These are phyloP conservation scores for Oscheius myriophilus DNA, from an alignment of 2,888 invertebrate species.

Conservation along the genomic window DNA sequence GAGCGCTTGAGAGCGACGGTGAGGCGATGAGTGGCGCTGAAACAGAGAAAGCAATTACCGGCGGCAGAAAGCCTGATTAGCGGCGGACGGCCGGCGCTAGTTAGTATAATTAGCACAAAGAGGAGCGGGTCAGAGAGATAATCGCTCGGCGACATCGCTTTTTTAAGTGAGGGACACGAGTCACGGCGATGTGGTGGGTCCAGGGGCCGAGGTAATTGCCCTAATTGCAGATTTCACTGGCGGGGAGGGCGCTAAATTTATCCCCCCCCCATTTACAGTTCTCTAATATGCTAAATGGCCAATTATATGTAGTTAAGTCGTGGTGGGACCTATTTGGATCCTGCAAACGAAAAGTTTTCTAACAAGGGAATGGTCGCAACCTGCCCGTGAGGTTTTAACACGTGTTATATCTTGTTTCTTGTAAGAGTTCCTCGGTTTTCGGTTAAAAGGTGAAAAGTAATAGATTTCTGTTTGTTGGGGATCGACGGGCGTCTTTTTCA, in stretches of 20 bases:
- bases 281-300: too few species aligned
- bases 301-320: too few species aligned
- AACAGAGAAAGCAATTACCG: constrained; percentile 30
- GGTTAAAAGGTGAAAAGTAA: too few species aligned
- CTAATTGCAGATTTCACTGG: neutral
- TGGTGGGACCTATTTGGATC: too few species aligned
- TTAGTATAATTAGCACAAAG: constrained; percentile 28
- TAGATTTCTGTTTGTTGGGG: too few species aligned
- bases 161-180: neutral
- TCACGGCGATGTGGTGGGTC: neutral
- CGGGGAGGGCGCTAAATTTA: neutral
- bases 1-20: neutral
- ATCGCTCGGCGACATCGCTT: constrained; percentile 1
- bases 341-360: too few species aligned
- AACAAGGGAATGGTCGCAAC: too few species aligned
- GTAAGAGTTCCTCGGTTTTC: neutral
- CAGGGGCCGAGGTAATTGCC: neutral
- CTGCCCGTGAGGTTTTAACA: too few species aligned
- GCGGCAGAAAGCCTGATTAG: constrained; percentile 28
- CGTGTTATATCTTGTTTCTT: too few species aligned
- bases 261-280: too few species aligned
- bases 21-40: constrained; percentile 28
- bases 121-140: constrained; percentile 24
- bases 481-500: too few species aligned
- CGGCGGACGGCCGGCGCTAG: constrained; percentile 16